Evolutionary conservation across 2,113 vertebrate genomes (phyloP).

Genomic region (Phyllostomus discolor): DNA sequence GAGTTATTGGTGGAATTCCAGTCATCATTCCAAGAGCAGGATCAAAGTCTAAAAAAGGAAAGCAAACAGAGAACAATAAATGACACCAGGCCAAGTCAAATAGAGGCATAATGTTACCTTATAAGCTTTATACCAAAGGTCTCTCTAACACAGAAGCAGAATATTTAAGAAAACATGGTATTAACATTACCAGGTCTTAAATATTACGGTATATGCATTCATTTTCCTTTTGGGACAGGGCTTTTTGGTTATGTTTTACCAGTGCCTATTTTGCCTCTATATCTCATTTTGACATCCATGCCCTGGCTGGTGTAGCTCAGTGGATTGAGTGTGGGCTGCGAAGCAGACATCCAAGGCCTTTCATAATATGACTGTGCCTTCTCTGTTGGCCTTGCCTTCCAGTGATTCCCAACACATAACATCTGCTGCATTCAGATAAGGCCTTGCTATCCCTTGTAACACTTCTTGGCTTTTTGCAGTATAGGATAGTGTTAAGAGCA

Average conservation of each 20-base stretch:
- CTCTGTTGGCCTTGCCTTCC: background rate
- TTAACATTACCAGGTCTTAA: slow-evolving; percentile 6
- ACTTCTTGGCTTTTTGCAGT: background rate
- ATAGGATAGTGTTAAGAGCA: background rate
- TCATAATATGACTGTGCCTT: background rate
- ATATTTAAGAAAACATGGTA: background rate
- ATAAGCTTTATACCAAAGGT: slow-evolving; percentile 12
- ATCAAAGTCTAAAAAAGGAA: slow-evolving; percentile 87
- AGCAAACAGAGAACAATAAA: slow-evolving; percentile 29
- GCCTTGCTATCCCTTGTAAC: background rate
- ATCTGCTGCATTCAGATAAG: background rate
- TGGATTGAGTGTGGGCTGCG: too few relatives aligned
- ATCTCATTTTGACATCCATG: slow-evolving; percentile 8
- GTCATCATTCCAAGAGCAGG: slow-evolving; percentile 94
- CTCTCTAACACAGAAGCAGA: slow-evolving; percentile 30
- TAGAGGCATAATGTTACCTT: background rate
- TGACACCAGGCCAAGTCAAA: slow-evolving; percentile 32
- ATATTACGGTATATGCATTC: background rate
- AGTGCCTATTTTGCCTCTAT: background rate
- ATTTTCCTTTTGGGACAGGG: background rate
- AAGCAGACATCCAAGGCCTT: background rate
- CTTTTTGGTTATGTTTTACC: background rate
- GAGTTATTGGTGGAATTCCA: slow-evolving; percentile 93
- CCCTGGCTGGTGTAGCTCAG: too few relatives aligned
- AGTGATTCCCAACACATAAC: background rate